Base-by-base conservation (phyloP, 2,888 invertebrate species). In the Craniophora ligustri region DNA sequence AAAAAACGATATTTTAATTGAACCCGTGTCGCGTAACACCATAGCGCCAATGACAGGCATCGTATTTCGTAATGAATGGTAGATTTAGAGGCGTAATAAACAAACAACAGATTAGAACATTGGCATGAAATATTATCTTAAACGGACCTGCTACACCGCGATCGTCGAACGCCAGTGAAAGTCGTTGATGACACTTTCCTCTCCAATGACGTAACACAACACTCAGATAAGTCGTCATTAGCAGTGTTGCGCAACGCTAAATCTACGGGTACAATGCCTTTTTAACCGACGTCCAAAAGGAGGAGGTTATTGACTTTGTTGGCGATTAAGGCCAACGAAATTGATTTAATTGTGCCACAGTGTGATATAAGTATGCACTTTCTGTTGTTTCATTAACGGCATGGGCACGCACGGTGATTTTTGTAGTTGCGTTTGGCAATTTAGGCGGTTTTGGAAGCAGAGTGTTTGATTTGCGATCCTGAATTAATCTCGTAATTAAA, bases 121-220 rank as follows among this genome's bases (percentile, higher is more conserved):
- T 84, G 86, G 85, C 84, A 86, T 84, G 85, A 85, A 84, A 78
- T 70, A 73, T 38, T 21, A 2, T 10, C 44, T 50, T 46, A 65
- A n/a, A 72, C 48, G 38, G 50, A 73, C 70, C 35, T 67, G 49
- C 57, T 50, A 50, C 51, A 65, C 54, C 6, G 36, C 41, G 38
- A 18, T 26, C 15, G 32, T 11, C 44, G 38, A 42, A 26, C 31
- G 34, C 40, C 47, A 57, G 82, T 75, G 83, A 82, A 82, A 82
- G 82, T 81, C 51, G 55, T 61, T 60, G 73, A 79, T 80, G 77
- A 72, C 74, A 81, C 82, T 83, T 81, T 83, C 81, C 74, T 68
- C 76, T 75, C 62, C 59, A 36, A 46, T 82, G 72, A 79, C 67
- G 76, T 72, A 38, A 38, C 21, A n/a, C 16, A 5, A 21, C 36